These are phyloP conservation scores for Plectropomus leopardus DNA, from an alignment of 2,113 vertebrate species.

Conservation along the genomic window DNA sequence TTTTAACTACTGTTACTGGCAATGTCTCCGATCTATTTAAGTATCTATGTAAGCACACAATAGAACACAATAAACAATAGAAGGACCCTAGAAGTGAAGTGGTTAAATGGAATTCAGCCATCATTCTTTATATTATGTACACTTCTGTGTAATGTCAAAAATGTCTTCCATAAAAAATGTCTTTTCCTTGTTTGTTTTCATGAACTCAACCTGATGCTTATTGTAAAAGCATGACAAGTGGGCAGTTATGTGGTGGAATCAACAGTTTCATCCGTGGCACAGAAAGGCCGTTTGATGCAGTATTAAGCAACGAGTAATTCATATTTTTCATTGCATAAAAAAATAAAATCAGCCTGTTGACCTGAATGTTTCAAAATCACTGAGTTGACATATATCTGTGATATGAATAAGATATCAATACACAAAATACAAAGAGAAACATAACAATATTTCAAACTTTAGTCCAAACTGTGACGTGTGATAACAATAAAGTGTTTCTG, in stretches of 20 bases:
- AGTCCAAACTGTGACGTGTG: no score
- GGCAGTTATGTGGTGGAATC: neutral
- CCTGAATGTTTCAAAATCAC: neutral
- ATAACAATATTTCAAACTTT: no score
- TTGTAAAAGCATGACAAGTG: no score
- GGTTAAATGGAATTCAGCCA: neutral
- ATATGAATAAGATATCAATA: no score
- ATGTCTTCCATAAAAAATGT: neutral
- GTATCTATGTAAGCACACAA: no score
- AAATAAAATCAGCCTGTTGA: neutral
- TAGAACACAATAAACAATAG: no score
- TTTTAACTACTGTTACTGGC: neutral
- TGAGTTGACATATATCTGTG: neutral
- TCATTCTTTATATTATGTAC: neutral
- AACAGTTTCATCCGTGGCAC: neutral
- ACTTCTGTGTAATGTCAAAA: neutral
- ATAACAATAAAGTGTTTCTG: neutral
- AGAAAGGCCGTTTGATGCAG: conserved; percentile 1
- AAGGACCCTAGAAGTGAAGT: neutral
- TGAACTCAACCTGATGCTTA: neutral
- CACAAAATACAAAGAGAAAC: no score
- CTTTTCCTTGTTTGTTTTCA: neutral
- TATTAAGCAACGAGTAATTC: conserved; percentile 38
- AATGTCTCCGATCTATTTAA: neutral
- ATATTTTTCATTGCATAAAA: conserved; percentile 25